phyloP scores from a whole-genome alignment of 2,888 invertebrate genomes.

The Arge pagana region DNA sequence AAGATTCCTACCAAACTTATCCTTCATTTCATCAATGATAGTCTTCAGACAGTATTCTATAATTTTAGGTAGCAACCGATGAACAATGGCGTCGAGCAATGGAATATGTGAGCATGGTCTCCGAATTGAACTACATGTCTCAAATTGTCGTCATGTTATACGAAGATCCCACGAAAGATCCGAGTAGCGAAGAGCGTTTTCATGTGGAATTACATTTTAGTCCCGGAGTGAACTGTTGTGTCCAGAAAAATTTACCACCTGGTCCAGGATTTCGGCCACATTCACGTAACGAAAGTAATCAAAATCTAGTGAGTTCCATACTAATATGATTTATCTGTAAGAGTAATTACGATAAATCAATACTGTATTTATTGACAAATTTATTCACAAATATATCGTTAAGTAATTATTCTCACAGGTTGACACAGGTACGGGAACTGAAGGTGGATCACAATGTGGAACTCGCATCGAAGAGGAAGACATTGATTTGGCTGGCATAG shows the following conservation, averaged over 20 bases:
- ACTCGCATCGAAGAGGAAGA: slow-evolving; percentile 71
- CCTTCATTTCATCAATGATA: slow-evolving; percentile 8
- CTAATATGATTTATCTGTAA: neutral
- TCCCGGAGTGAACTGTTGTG: slow-evolving; percentile 96
- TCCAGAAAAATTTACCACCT: slow-evolving; percentile 90
- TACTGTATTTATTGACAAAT: neutral
- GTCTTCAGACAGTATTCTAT: slow-evolving; percentile 3
- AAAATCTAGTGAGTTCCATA: slow-evolving; percentile 60
- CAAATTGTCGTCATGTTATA: slow-evolving; percentile 99
- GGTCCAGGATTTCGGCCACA: slow-evolving; percentile 93
- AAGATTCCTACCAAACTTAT: slow-evolving; percentile 5
- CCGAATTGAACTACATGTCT: slow-evolving; percentile 98
- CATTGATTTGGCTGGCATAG: slow-evolving; percentile 46
- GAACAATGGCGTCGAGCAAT: slow-evolving; percentile 98
- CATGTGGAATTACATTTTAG: slow-evolving; percentile 99
- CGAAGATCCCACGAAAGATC: slow-evolving; percentile 97
- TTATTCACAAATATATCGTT: slow-evolving; percentile 4
- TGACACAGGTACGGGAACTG: slow-evolving; percentile 44
- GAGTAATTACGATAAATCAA: neutral
- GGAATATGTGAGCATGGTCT: slow-evolving; percentile 97
- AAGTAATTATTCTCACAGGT: slow-evolving; percentile 32
- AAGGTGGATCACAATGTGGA: slow-evolving; percentile 52
- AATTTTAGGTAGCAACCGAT: slow-evolving; percentile 73
- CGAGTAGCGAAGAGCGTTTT: slow-evolving; percentile 88
- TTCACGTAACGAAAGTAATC: slow-evolving; percentile 75